These are phyloP conservation scores for Aurelia sp. DNA, from an alignment of 30 jellyfish, hydroid and myxozoan species.

Conservation along the genomic window DNA sequence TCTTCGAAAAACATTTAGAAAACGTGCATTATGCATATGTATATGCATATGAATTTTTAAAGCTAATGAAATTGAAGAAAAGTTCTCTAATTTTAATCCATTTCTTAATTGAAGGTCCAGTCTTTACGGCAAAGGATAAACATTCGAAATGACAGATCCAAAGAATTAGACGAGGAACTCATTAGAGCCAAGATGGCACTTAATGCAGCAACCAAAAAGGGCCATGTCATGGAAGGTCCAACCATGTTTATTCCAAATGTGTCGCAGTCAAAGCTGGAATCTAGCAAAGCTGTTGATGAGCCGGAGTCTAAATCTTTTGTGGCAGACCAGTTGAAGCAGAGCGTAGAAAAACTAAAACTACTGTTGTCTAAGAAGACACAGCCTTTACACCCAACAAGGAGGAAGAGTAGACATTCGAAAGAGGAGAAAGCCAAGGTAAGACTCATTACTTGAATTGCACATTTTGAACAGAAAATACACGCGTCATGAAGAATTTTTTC, in stretches of 20 bases:
- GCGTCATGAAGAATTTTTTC: too few species aligned
- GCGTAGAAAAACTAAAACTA: conserved; percentile 8
- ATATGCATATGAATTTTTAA: background rate
- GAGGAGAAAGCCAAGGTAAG: background rate
- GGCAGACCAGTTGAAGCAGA: conserved; percentile 11
- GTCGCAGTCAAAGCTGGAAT: conserved; percentile 10
- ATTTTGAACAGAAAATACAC: too few species aligned
- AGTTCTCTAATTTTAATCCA: background rate
- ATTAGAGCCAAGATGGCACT: conserved; percentile 31
- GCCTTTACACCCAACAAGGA: conserved; percentile 3
- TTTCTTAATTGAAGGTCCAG: conserved; percentile 3
- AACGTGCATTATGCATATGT: too few species aligned
- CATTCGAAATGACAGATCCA: conserved; percentile 17
- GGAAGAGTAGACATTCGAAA: conserved; percentile 22
- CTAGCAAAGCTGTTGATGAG: background rate
- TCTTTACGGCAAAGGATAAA: conserved; percentile 4
- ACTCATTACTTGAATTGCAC: too few species aligned
- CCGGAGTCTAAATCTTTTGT: background rate
- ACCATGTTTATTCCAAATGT: background rate
- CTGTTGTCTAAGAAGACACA: background rate
- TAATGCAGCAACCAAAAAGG: background rate
- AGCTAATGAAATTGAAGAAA: background rate
- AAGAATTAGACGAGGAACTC: conserved; percentile 30
- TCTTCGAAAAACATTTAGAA: too few species aligned
- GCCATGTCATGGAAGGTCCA: background rate